Conservation (phyloP, 2,113 vertebrate species). For the Trematocara variabile region DNA sequence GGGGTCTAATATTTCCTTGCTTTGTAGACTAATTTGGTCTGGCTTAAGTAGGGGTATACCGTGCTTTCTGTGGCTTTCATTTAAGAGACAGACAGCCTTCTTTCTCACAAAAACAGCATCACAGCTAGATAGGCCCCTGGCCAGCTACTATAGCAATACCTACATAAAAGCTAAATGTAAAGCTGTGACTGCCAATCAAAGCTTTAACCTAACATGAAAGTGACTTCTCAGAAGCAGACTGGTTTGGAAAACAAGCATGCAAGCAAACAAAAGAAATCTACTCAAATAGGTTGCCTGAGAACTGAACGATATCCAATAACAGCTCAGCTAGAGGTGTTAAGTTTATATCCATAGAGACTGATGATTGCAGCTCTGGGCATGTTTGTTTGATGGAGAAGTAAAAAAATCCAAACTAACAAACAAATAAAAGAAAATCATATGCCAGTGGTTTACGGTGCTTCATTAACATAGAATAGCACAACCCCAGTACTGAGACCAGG, state of each 20-base stretch:
- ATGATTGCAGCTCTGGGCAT: background rate
- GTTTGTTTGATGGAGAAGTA: background rate
- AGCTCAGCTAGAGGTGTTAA: background rate
- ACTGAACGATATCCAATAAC: background rate
- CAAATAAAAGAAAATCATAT: background rate
- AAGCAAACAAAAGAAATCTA: background rate
- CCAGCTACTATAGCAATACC: background rate
- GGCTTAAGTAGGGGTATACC: background rate
- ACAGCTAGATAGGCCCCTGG: background rate
- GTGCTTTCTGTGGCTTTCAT: background rate
- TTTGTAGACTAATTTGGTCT: background rate
- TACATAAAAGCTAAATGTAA: background rate
- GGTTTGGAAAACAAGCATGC: background rate
- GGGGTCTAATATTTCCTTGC: background rate
- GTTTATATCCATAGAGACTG: background rate
- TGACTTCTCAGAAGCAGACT: background rate
- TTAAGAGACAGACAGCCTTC: background rate
- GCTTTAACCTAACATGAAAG: background rate
- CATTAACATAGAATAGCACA: background rate
- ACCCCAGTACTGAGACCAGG: background rate
- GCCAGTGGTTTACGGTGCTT: background rate
- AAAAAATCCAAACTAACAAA: background rate
- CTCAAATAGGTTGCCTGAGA: background rate
- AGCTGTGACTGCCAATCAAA: background rate
- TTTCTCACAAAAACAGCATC: background rate